phyloP scores from a whole-genome alignment of 2,113 vertebrate species.

The Climacteris rufus region DNA sequence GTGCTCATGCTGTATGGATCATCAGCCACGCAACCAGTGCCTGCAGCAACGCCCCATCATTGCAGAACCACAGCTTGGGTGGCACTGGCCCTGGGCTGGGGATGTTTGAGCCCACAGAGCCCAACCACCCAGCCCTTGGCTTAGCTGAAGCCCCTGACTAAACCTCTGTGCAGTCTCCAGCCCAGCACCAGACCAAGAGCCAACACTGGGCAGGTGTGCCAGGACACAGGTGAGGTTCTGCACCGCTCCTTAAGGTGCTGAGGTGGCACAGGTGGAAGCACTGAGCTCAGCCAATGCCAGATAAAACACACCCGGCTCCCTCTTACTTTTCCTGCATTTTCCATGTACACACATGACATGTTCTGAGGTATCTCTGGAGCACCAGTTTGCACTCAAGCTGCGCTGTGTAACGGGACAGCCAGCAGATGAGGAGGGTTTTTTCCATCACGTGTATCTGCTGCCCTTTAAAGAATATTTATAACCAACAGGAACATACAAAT shows the following conservation, averaged over 20 bases:
- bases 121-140: neutral
- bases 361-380: neutral
- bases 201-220: neutral
- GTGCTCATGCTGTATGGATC: neutral
- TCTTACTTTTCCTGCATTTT: neutral
- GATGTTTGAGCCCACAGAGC: neutral
- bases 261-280: neutral
- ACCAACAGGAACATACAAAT: neutral
- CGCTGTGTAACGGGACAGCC: slow-evolving; percentile 27
- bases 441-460: slow-evolving; percentile 11
- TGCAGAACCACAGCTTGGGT: neutral
- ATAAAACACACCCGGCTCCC: neutral
- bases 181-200: neutral
- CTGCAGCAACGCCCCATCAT: fast-evolving
- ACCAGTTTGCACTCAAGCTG: neutral
- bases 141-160: neutral
- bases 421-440: slow-evolving; percentile 57
- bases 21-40: neutral
- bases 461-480: slow-evolving; percentile 43
- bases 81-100: neutral
- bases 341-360: neutral
- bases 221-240: neutral
- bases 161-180: neutral
- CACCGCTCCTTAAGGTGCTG: neutral
- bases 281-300: neutral